Conservation (phyloP, 2,797 vertebrate genomes). For the Strix occidentalis region DNA sequence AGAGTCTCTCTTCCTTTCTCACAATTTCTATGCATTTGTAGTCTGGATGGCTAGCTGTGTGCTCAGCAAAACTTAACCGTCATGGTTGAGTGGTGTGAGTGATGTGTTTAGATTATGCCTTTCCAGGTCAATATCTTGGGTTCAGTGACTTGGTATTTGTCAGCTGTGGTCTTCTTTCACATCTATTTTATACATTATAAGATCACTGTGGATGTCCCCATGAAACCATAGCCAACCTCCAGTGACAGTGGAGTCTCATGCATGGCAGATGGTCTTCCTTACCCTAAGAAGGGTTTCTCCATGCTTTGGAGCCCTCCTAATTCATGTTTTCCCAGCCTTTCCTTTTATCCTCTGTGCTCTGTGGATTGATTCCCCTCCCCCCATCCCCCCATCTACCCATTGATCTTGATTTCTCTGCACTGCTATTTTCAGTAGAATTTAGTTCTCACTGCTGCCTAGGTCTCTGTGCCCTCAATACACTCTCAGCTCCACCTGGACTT, state of each 20-base stretch:
- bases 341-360: not conserved
- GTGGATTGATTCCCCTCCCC: not conserved
- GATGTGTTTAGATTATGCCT: not conserved
- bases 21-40: not conserved
- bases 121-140: not conserved
- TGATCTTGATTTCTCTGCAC: not conserved
- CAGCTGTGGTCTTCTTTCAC: not conserved
- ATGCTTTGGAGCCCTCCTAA: not conserved
- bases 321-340: not conserved
- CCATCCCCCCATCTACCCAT: too few relatives aligned
- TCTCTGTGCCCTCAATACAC: fast-evolving
- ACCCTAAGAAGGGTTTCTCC: not conserved
- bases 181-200: not conserved
- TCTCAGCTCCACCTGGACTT: not conserved
- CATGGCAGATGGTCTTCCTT: not conserved
- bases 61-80: not conserved
- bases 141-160: not conserved
- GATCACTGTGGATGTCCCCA: not conserved
- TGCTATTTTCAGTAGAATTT: not conserved
- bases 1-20: not conserved
- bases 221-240: not conserved
- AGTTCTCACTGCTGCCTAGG: not conserved
- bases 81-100: not conserved
- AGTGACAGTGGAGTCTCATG: too few relatives aligned
- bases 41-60: not conserved